A percentile compares a stretch with the other conserved stretches of the same genome.
These are phyloP conservation scores for Cyprinodon diabolis DNA, from an alignment of 2,797 vertebrate genomes.

Conservation along the genomic window DNA sequence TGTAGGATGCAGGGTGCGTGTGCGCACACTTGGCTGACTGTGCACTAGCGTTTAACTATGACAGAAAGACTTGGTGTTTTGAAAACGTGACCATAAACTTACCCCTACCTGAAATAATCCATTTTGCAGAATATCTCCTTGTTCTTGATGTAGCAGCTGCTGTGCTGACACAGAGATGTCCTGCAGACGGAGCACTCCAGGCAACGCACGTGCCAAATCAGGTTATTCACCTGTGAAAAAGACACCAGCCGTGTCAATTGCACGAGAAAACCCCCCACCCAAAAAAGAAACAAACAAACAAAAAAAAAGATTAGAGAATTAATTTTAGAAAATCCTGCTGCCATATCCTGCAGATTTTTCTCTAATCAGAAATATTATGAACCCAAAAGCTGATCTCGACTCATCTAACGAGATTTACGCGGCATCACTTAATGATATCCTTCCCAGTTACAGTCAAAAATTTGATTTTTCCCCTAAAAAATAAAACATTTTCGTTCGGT, in stretches of 20 bases:
- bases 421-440: not conserved
- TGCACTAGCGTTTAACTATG: not conserved
- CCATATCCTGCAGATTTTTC: not conserved
- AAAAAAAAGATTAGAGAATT: not conserved
- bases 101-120: slow-evolving; percentile 99
- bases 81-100: slow-evolving; percentile 80
- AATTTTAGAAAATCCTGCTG: not conserved
- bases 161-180: slow-evolving; percentile 94
- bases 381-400: not conserved
- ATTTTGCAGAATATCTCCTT: slow-evolving; percentile 99
- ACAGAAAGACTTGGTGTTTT: slow-evolving; percentile 47
- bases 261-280: slow-evolving; percentile 11
- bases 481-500: not conserved
- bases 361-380: not conserved
- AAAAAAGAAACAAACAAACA: not conserved
- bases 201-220: slow-evolving; percentile 98
- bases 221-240: slow-evolving; percentile 92
- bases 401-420: not conserved
- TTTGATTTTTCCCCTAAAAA: not conserved
- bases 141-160: slow-evolving; percentile 99
- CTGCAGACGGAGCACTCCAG: slow-evolving; percentile 97
- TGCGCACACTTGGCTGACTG: slow-evolving; percentile 1
- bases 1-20: slow-evolving; percentile 6
- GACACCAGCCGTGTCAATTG: slow-evolving; percentile 37
- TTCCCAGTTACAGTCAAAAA: not conserved